Evolutionary conservation across 1,140 invertebrate species (phyloP).

Genomic region (Dufourea novaeangliae): DNA sequence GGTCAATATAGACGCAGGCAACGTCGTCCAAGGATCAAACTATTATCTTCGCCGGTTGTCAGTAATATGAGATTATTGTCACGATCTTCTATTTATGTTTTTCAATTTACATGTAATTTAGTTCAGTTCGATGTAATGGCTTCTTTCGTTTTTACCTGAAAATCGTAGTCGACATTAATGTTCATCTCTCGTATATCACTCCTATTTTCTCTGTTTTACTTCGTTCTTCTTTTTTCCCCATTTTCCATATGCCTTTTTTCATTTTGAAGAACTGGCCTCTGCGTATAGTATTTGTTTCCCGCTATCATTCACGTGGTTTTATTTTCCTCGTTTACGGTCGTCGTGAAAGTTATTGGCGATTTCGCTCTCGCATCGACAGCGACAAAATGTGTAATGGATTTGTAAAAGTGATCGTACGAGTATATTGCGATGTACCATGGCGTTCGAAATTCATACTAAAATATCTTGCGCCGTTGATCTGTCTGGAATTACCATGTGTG

Average conservation of each 20-base stretch:
- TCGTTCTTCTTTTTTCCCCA: no score
- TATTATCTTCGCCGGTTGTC: no score
- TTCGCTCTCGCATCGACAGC: constrained; percentile 27
- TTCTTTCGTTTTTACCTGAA: no score
- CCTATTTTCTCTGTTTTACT: not conserved
- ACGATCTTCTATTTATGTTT: no score
- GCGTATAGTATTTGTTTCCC: constrained; percentile 1
- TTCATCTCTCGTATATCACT: not conserved
- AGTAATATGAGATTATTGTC: no score
- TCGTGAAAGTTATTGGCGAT: constrained; percentile 30
- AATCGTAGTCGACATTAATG: not conserved
- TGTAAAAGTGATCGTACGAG: constrained; percentile 10
- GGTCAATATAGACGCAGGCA: no score
- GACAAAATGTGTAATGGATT: constrained; percentile 32
- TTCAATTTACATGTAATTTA: no score
- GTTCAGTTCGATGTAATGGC: no score
- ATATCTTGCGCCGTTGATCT: not conserved
- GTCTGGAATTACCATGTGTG: not conserved
- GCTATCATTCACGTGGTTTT: constrained; percentile 4
- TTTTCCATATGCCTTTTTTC: not conserved
- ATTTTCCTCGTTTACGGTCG: not conserved
- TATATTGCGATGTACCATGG: constrained; percentile 1
- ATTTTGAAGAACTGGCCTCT: not conserved
- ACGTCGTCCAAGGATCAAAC: no score
- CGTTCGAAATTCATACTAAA: not conserved